Evolutionary conservation across 2,113 vertebrate genomes (phyloP), one percentile per base, ranked within the genome.

Genomic region (Rutilus rutilus): DNA sequence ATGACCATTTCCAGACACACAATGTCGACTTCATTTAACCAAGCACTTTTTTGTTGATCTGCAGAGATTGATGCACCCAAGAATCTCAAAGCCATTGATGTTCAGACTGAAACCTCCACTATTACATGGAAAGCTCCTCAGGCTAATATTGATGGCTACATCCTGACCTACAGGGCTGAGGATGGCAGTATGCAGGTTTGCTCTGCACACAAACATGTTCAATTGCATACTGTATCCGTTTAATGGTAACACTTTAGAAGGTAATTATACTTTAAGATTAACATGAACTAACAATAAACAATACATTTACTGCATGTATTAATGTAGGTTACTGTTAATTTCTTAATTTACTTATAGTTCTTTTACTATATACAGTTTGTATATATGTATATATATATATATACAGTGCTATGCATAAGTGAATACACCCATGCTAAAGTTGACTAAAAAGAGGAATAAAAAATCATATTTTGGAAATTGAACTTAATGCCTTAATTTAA

Each of bases 51-150:
- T 73, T 39, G 50, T 39, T 73, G 6, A 50, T 88, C 87, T 82
- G 71, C 91, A 97, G 97, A 96, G 25, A 95, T 97, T 14, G 97
- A 98, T 89, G 91, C 95, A 75, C 97, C 97, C 7, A 92, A 87
- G 87, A 95, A 97, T 87, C 89, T 97, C 6, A 91, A 1, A 83
- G 92, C 94, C 1, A 92, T 91, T 21, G 93, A 94, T 23, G 90
- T 97, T 5, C 93, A 91, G 5, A 81, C 85, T 64, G 93, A 95
- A 6, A 87, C 94, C 36, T 95, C 93, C 0, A 42, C 89, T 2
- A 17, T 97, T 90, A 96, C 94, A 25, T 99, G 97, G 97, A 90
- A 42, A 36, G 89, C 94, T 76, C 96, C 97, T 8, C 88, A 90
- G 57, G 96, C 97, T 71, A 89, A 94, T 86, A 97, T 96, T 7